Evolutionary conservation across 2,797 vertebrate genomes (phyloP).

Genomic region (Oreortyx pictus): DNA sequence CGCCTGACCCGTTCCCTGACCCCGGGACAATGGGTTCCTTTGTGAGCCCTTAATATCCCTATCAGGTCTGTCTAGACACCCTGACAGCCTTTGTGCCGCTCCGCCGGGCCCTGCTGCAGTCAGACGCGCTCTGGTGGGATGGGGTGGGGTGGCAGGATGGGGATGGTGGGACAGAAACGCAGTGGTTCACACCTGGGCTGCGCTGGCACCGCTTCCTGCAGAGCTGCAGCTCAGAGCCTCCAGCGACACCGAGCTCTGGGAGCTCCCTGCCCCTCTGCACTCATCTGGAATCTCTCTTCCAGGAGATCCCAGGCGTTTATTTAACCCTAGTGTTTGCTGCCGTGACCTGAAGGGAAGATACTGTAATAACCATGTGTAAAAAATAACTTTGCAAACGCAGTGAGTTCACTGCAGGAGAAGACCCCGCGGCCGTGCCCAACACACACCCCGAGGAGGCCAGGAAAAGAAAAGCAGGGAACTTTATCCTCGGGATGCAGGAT

Average conservation of each 20-base stretch:
- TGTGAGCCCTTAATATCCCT: conserved; percentile 90
- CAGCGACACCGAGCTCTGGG: neutral
- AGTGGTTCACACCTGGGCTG: no score
- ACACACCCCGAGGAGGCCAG: neutral
- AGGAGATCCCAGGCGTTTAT: neutral
- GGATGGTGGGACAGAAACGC: no score
- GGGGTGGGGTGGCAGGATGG: no score
- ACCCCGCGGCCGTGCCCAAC: neutral
- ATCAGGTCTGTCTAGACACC: conserved; percentile 92
- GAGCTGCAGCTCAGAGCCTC: neutral
- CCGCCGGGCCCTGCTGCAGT: neutral
- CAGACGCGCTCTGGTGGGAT: neutral
- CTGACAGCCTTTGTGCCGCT: conserved; percentile 81
- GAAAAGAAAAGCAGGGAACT: neutral
- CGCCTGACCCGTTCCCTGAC: conserved; percentile 84
- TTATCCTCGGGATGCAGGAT: neutral
- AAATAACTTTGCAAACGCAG: neutral
- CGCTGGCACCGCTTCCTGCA: neutral
- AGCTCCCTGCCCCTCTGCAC: neutral
- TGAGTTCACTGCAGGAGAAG: neutral
- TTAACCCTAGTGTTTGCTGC: neutral
- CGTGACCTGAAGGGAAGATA: neutral
- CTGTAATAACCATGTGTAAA: neutral
- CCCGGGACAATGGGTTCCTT: conserved; percentile 83
- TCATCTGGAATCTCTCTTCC: neutral